Conservation (phyloP, 1,140 invertebrate genomes). For the Lanistes nyassanus region DNA sequence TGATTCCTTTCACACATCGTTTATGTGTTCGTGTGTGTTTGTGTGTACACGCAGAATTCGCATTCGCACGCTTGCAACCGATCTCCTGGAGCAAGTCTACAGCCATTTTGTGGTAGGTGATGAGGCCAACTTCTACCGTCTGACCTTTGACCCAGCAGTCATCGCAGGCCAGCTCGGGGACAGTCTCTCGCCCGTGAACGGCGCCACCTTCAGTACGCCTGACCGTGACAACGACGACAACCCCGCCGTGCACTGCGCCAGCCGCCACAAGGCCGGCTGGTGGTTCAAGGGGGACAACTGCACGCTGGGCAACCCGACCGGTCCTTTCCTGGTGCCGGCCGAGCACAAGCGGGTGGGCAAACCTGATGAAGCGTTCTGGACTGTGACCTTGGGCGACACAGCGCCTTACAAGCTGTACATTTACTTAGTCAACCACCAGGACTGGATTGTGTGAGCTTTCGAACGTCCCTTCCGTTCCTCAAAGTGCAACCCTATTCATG, state of each 20-base stretch:
- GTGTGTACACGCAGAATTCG: slow-evolving; percentile 16
- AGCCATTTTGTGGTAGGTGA: background rate
- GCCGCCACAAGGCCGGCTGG: slow-evolving; percentile 6
- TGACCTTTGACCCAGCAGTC: slow-evolving; percentile 8
- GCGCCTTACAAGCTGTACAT: slow-evolving; percentile 15
- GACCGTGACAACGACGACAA: slow-evolving; percentile 25
- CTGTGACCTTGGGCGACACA: background rate
- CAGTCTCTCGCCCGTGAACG: slow-evolving; percentile 12
- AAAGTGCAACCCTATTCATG: too few relatives aligned
- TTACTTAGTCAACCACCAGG: slow-evolving; percentile 8
- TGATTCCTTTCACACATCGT: too few relatives aligned
- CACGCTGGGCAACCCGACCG: slow-evolving; percentile 20
- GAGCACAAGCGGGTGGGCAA: background rate
- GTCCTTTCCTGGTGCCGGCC: slow-evolving; percentile 1
- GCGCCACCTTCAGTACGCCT: slow-evolving; percentile 17
- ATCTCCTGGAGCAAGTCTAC: slow-evolving; percentile 6
- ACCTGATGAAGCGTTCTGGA: slow-evolving; percentile 23
- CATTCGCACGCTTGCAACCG: background rate
- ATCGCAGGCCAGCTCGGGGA: slow-evolving; percentile 11
- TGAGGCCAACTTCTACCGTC: background rate
- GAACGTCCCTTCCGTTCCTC: too few relatives aligned
- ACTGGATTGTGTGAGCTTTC: too few relatives aligned
- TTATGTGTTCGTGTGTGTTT: slow-evolving; percentile 6
- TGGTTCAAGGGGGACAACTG: slow-evolving; percentile 14
- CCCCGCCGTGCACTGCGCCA: slow-evolving; percentile 7